phyloP scores from a whole-genome alignment of 2,888 invertebrate genomes.

The Phalera bucephala region DNA sequence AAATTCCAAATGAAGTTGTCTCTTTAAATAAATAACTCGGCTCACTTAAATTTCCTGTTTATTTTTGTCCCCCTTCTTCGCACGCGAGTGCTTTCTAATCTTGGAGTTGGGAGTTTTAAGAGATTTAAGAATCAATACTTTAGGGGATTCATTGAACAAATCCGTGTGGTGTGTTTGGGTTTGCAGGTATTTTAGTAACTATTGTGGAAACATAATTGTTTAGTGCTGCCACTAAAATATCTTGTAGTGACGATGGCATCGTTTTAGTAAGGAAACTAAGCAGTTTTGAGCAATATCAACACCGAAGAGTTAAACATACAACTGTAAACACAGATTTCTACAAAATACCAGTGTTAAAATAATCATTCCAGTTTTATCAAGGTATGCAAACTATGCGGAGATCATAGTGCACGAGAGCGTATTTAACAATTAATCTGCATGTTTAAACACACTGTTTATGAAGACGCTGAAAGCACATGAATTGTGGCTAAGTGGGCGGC shows the following conservation, averaged over 20 bases:
- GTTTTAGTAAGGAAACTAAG: too few relatives aligned
- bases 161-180: neutral
- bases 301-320: too few relatives aligned
- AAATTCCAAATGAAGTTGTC: slow-evolving; percentile 60
- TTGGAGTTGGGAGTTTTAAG: slow-evolving; percentile 42
- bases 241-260: too few relatives aligned
- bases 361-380: neutral
- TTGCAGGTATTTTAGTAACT: neutral
- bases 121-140: slow-evolving; percentile 38
- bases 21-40: slow-evolving; percentile 69
- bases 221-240: too few relatives aligned
- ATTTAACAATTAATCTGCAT: slow-evolving; percentile 39
- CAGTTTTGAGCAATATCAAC: too few relatives aligned
- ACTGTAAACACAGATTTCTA: slow-evolving; percentile 2
- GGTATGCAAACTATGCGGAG: slow-evolving; percentile 13
- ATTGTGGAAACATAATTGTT: too few relatives aligned
- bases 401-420: slow-evolving; percentile 10
- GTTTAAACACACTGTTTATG: slow-evolving; percentile 41
- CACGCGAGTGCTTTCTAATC: slow-evolving; percentile 49
- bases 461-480: slow-evolving; percentile 43
- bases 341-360: slow-evolving; percentile 2
- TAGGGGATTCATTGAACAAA: slow-evolving; percentile 9
- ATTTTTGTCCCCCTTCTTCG: slow-evolving; percentile 62
- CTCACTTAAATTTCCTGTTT: slow-evolving; percentile 71
- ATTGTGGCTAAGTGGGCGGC: slow-evolving; percentile 38